Evolutionary conservation across 1,140 invertebrate species (phyloP).

Genomic region (Nebria ingens): DNA sequence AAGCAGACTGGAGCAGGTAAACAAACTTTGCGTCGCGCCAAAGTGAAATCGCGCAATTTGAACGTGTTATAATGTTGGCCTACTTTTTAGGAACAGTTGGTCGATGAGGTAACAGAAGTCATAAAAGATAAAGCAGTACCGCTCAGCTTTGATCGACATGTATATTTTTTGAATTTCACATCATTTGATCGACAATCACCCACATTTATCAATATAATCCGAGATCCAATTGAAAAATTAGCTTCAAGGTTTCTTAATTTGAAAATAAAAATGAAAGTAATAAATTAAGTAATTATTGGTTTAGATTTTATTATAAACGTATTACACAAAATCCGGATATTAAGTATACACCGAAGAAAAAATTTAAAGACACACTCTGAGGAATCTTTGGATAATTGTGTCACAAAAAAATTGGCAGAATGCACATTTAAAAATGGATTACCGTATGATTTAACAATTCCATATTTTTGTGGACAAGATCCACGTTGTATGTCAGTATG

Average conservation of each 20-base stretch:
- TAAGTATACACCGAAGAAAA: conserved; percentile 15
- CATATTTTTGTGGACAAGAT: conserved; percentile 58
- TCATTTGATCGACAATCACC: conserved; percentile 45
- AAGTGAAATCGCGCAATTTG: neutral
- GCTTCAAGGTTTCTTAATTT: conserved; percentile 26
- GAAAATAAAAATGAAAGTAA: neutral
- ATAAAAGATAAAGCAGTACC: conserved; percentile 45
- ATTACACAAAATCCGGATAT: neutral
- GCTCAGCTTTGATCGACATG: conserved; percentile 50
- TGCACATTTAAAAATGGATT: conserved; percentile 33
- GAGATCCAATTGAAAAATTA: conserved; percentile 46
- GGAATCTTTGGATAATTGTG: conserved; percentile 33
- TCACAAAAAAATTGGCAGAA: conserved; percentile 29
- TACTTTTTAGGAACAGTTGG: conserved; percentile 40
- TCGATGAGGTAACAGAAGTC: conserved; percentile 42
- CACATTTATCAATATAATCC: conserved; percentile 52
- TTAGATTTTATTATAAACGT: conserved; percentile 14
- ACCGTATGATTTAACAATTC: conserved; percentile 42
- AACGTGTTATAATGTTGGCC: neutral
- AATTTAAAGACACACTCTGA: conserved; percentile 9
- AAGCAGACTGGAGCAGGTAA: conserved; percentile 38
- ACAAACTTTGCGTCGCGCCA: neutral
- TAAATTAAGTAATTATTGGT: neutral
- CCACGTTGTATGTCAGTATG: conserved; percentile 44
- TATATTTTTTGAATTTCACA: conserved; percentile 56